Percentiles rank a stretch among this genome's conserved stretches.
Conservation (phyloP, 1,140 invertebrate genomes). For the Fopius arisanus region DNA sequence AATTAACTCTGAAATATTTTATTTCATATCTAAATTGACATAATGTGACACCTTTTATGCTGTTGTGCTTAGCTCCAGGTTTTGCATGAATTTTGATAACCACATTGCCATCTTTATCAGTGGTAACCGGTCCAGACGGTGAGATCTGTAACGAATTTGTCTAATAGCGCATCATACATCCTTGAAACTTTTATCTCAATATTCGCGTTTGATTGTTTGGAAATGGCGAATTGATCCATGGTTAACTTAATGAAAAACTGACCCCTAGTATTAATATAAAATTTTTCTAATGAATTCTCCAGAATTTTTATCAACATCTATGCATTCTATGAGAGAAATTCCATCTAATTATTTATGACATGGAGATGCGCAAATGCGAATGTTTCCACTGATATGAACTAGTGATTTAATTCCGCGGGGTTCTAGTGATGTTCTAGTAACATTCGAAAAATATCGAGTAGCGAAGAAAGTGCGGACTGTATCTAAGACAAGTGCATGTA, state of each 20-base stretch:
- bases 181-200: too few relatives aligned
- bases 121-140: constrained; percentile 57
- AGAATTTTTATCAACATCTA: too few relatives aligned
- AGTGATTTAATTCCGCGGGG: neutral
- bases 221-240: too few relatives aligned
- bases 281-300: too few relatives aligned
- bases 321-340: too few relatives aligned
- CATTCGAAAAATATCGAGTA: neutral
- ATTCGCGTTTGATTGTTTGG: too few relatives aligned
- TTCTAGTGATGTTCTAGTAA: neutral
- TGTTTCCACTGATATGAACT: neutral
- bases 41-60: constrained; percentile 70
- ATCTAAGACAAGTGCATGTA: neutral
- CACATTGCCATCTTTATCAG: constrained; percentile 71
- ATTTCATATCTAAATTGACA: neutral
- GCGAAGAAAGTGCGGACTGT: neutral
- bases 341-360: too few relatives aligned
- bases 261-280: too few relatives aligned
- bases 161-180: too few relatives aligned
- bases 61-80: constrained; percentile 79
- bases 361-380: neutral
- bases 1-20: too few relatives aligned
- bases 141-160: constrained; percentile 7
- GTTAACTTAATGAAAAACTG: too few relatives aligned
- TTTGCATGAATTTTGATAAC: constrained; percentile 76